phyloP scores from a whole-genome alignment of 2,888 invertebrate genomes.

The Pseudeuparius sepicola region DNA sequence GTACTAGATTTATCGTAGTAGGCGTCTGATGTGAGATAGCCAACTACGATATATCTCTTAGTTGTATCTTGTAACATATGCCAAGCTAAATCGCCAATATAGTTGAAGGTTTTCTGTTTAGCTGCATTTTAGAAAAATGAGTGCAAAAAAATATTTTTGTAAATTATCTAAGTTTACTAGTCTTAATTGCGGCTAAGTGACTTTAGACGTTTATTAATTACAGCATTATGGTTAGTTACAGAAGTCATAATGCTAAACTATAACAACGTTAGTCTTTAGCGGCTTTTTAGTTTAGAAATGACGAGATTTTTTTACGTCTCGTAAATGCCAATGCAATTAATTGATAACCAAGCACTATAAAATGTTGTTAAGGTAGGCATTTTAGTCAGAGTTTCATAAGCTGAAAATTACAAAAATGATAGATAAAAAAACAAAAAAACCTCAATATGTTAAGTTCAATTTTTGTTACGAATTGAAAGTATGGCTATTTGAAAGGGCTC shows the following conservation, averaged over 20 bases:
- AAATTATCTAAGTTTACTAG: constrained; percentile 3
- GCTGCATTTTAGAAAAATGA: constrained; percentile 7
- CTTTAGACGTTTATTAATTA: constrained; percentile 6
- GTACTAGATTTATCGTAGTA: no score
- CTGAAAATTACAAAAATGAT: no score
- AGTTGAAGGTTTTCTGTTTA: neutral
- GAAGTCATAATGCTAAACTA: constrained; percentile 8
- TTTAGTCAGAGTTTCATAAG: no score
- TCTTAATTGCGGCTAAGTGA: constrained; percentile 4
- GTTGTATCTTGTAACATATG: no score
- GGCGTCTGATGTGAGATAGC: no score
- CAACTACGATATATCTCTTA: neutral
- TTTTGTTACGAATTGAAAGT: constrained; percentile 5
- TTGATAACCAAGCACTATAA: no score
- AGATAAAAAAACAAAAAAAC: no score
- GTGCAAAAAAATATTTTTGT: constrained; percentile 3
- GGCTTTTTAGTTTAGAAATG: constrained; percentile 7
- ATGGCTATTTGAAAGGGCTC: constrained; percentile 3
- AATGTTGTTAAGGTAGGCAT: no score
- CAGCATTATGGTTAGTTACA: neutral
- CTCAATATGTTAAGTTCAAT: constrained; percentile 1
- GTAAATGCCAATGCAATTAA: constrained; percentile 3
- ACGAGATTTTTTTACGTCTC: constrained; percentile 6
- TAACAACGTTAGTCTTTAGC: constrained; percentile 5
- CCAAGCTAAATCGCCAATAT: neutral